Conservation (phyloP, 1,140 invertebrate species). For the Apis laboriosa region DNA sequence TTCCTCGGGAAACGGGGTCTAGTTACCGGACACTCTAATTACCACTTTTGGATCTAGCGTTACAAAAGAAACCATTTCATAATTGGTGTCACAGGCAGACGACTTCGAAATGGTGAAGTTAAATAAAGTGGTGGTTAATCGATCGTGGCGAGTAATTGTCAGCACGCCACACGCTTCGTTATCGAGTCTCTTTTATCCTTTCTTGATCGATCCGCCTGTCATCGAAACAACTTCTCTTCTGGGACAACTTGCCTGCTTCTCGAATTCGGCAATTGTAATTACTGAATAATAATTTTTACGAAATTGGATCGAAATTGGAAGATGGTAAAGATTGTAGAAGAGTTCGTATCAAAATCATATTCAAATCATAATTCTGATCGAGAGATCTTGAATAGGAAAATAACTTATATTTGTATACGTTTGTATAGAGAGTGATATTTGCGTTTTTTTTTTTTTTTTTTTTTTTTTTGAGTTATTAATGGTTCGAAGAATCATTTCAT, state of each 20-base stretch:
- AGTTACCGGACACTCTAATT: constrained; percentile 42
- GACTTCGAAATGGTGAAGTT: constrained; percentile 4
- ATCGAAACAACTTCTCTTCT: constrained; percentile 13
- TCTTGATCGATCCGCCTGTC: constrained; percentile 11
- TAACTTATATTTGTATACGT: too few species aligned
- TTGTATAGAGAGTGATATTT: too few species aligned
- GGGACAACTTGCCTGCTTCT: too few species aligned
- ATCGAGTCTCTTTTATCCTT: constrained; percentile 20
- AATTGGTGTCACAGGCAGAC: constrained; percentile 22
- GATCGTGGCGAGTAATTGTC: constrained; percentile 35
- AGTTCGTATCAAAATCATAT: too few species aligned
- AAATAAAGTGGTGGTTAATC: constrained; percentile 56
- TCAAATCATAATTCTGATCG: too few species aligned
- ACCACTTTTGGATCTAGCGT: constrained; percentile 16
- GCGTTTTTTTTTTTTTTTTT: fast-evolving
- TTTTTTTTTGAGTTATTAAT: too few species aligned
- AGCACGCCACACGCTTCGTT: constrained; percentile 23
- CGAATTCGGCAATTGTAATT: too few species aligned
- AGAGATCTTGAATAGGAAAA: too few species aligned
- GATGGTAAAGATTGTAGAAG: too few species aligned
- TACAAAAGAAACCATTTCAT: constrained; percentile 39
- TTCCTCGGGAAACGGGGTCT: constrained; percentile 14
- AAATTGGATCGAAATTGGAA: too few species aligned
- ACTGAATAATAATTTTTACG: too few species aligned
- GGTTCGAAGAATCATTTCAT: too few species aligned